A percentile compares a stretch with the other conserved stretches of the same genome.
phyloP scores from a whole-genome alignment of 2,113 vertebrate species.

The Chaetorhynchus papuensis region DNA sequence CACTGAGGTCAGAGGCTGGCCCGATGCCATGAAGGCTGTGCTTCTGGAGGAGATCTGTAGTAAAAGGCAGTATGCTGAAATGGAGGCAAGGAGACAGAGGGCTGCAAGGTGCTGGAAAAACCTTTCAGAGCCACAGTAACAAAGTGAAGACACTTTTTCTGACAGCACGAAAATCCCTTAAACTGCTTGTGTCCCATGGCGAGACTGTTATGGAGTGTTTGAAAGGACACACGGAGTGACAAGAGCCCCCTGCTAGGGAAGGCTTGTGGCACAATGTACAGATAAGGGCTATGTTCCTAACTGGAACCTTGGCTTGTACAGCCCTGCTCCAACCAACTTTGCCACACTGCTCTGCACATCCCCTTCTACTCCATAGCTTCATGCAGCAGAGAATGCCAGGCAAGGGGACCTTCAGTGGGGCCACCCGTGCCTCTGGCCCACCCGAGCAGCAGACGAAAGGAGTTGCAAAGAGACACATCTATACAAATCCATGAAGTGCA shows the following conservation, averaged over 20 bases:
- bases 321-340: background rate
- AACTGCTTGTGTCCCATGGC: background rate
- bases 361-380: background rate
- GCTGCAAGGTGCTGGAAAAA: background rate
- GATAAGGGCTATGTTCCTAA: background rate
- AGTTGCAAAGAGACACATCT: background rate
- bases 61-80: background rate
- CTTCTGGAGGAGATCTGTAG: background rate
- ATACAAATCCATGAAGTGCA: background rate
- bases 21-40: background rate
- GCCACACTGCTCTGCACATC: background rate
- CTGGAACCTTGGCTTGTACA: background rate
- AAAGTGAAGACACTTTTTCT: background rate
- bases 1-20: conserved; percentile 27
- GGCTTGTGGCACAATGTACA: fast-evolving
- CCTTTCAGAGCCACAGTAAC: background rate
- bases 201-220: background rate
- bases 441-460: background rate
- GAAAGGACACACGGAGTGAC: background rate
- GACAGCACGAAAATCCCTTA: background rate
- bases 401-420: background rate
- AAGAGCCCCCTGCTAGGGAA: background rate
- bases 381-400: background rate
- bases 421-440: background rate
- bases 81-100: background rate